Percentiles rank a stretch among this genome's conserved stretches.
Conservation (phyloP, 1,140 invertebrate species). For the Antheraea mylitta region DNA sequence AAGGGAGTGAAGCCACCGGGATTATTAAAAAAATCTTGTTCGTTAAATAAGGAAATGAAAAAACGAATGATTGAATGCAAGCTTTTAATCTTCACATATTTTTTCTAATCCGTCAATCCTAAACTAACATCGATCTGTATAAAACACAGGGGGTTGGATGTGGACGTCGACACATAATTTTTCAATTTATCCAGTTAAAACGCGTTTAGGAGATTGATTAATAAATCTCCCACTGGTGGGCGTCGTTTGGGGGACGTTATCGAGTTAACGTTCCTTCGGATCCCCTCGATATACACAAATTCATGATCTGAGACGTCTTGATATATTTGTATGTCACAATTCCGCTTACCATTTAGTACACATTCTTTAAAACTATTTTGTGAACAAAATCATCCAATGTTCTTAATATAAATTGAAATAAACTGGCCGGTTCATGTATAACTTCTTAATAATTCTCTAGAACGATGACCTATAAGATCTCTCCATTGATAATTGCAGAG, state of each 20-base stretch:
- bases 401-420: too few species aligned
- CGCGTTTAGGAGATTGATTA: slow-evolving; percentile 70
- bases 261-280: slow-evolving; percentile 33
- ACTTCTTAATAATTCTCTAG: too few species aligned
- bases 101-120: slow-evolving; percentile 7
- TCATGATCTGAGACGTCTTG: slow-evolving; percentile 24
- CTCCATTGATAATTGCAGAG: too few species aligned
- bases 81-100: background rate
- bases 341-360: background rate
- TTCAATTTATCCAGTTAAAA: slow-evolving; percentile 68
- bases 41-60: background rate
- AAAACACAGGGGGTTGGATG: slow-evolving; percentile 22
- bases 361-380: too few species aligned
- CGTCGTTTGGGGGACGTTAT: slow-evolving; percentile 29
- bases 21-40: too few species aligned
- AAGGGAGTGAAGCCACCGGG: too few species aligned
- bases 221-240: slow-evolving; percentile 54
- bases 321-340: background rate
- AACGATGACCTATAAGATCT: too few species aligned
- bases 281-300: slow-evolving; percentile 24
- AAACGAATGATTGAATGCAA: background rate
- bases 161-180: slow-evolving; percentile 62
- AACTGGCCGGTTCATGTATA: too few species aligned
- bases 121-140: background rate
- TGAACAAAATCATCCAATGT: too few species aligned